These are phyloP conservation scores for Emydoidea blandingii DNA, from an alignment of 2,797 vertebrate species.

Conservation along the genomic window DNA sequence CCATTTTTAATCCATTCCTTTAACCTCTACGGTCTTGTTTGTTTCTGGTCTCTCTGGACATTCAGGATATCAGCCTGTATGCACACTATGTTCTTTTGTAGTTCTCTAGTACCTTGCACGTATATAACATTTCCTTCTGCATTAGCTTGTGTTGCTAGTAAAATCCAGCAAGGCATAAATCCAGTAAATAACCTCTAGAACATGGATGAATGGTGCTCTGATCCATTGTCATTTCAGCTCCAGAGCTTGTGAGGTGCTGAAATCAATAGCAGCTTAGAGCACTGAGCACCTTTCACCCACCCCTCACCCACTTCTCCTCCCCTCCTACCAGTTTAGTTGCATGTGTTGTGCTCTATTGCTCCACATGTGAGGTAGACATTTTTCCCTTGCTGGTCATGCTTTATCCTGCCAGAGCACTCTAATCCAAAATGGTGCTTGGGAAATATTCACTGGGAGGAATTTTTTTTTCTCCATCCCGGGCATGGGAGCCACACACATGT, in stretches of 20 bases:
- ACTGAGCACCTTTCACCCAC: not conserved
- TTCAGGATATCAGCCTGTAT: not conserved
- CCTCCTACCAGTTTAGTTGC: not conserved
- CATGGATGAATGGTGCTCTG: not conserved
- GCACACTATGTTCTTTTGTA: not conserved
- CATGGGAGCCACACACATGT: not conserved
- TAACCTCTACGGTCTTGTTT: not conserved
- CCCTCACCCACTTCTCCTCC: not conserved
- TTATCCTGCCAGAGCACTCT: not conserved
- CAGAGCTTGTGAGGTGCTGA: not conserved
- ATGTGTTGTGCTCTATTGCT: not conserved
- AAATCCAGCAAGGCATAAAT: not conserved
- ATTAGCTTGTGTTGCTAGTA: not conserved
- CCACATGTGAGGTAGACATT: not conserved
- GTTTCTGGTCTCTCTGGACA: not conserved
- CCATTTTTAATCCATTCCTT: not conserved
- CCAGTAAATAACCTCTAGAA: not conserved
- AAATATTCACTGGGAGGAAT: not conserved
- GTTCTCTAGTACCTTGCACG: not conserved
- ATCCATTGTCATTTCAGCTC: not conserved
- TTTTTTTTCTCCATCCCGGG: not conserved
- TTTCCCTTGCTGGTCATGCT: not conserved
- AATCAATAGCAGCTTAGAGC: not conserved
- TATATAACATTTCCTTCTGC: not conserved
- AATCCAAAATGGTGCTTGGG: not conserved